These are phyloP conservation scores for Harpalus rubripes DNA, from an alignment of 2,888 invertebrate genomes.

Conservation along the genomic window DNA sequence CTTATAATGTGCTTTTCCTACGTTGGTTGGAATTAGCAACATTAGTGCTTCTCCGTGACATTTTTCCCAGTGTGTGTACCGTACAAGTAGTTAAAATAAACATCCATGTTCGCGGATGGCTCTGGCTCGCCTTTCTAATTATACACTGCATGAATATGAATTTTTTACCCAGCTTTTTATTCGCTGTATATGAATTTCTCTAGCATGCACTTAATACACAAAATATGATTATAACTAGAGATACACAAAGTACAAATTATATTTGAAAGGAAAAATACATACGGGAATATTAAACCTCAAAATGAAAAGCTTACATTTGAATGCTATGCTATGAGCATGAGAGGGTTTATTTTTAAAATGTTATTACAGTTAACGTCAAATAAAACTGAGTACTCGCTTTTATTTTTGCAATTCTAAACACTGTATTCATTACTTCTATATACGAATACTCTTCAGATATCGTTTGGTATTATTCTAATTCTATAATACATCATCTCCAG, in stretches of 20 bases:
- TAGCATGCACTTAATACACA: constrained; percentile 13
- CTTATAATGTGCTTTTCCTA: not conserved
- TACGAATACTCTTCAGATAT: too few species aligned
- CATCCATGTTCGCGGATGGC: constrained; percentile 27
- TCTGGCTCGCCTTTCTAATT: constrained; percentile 35
- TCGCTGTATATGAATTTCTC: constrained; percentile 9
- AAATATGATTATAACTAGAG: constrained; percentile 35
- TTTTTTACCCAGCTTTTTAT: constrained; percentile 41
- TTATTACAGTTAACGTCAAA: not conserved
- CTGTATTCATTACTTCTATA: too few species aligned
- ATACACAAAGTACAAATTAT: constrained; percentile 17
- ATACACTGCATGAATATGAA: constrained; percentile 39
- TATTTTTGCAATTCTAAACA: too few species aligned
- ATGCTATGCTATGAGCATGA: not conserved
- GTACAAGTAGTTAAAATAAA: constrained; percentile 35
- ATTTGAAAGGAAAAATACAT: constrained; percentile 12
- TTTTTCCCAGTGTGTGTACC: not conserved
- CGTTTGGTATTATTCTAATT: too few species aligned
- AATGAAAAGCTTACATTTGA: constrained; percentile 7
- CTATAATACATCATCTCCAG: too few species aligned
- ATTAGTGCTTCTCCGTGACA: constrained; percentile 4
- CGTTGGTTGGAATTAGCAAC: constrained; percentile 6
- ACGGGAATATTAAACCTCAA: constrained; percentile 21
- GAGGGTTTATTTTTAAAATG: not conserved
- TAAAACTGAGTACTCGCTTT: too few species aligned